phyloP scores from a whole-genome alignment of 1,140 invertebrate genomes.

The Drosophila busckii region DNA sequence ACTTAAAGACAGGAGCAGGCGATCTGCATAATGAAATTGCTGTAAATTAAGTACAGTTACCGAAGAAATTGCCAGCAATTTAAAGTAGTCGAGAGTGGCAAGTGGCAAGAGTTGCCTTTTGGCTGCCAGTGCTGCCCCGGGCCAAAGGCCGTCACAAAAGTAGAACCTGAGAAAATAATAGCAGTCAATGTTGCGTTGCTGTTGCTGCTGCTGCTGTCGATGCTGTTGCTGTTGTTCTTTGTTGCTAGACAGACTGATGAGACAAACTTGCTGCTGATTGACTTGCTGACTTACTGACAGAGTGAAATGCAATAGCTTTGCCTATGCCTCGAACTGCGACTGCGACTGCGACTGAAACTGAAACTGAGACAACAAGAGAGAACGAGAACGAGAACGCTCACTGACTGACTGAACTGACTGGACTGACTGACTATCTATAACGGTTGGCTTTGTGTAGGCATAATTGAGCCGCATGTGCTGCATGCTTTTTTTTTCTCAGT shows the following conservation, averaged over 20 bases:
- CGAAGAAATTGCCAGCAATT: slow-evolving; percentile 29
- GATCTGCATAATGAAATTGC: slow-evolving; percentile 70
- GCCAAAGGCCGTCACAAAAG: slow-evolving; percentile 39
- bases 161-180: slow-evolving; percentile 60
- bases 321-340: too few species aligned
- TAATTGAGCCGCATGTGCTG: slow-evolving; percentile 34
- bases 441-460: neutral
- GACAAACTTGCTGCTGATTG: slow-evolving; percentile 46
- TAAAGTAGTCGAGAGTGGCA: slow-evolving; percentile 4
- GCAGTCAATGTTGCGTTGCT: slow-evolving; percentile 4
- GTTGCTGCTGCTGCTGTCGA: neutral
- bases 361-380: slow-evolving; percentile 17
- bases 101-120: slow-evolving; percentile 22
- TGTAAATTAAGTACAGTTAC: slow-evolving; percentile 57
- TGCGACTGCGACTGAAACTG: too few species aligned
- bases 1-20: slow-evolving; percentile 22
- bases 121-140: slow-evolving; percentile 22
- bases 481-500: slow-evolving; percentile 32
- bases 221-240: slow-evolving; percentile 6
- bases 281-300: slow-evolving; percentile 38
- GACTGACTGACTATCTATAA: slow-evolving; percentile 12
- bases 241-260: slow-evolving; percentile 23
- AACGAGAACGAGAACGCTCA: slow-evolving; percentile 1
- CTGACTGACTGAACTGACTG: slow-evolving; percentile 24
- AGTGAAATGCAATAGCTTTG: slow-evolving; percentile 18